A percentile compares a stretch with the other conserved stretches of the same genome.
Evolutionary conservation across 2,113 vertebrate species (phyloP).

Genomic region (Amphiprion ocellaris): DNA sequence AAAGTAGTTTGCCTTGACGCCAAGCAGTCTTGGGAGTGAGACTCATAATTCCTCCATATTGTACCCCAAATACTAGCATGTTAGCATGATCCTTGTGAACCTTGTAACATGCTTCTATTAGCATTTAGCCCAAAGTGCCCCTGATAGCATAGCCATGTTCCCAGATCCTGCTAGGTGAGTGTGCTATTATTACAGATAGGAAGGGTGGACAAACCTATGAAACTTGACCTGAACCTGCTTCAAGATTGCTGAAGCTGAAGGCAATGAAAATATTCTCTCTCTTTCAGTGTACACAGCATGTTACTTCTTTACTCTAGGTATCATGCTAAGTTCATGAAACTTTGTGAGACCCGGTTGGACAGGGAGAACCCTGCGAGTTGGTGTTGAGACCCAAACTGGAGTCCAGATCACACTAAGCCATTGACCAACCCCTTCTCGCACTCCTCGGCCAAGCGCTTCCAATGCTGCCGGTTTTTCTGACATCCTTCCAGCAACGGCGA

Average conservation of each 20-base stretch:
- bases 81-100: not conserved
- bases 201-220: not conserved
- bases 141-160: not conserved
- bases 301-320: not conserved
- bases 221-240: not conserved
- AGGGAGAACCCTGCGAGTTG: not conserved
- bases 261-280: not conserved
- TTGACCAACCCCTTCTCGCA: constrained; percentile 89
- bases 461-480: constrained; percentile 92
- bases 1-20: no score
- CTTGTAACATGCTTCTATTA: not conserved
- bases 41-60: no score
- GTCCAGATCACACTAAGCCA: constrained; percentile 80
- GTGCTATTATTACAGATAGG: not conserved
- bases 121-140: no score
- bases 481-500: constrained; percentile 95
- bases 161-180: not conserved
- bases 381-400: constrained; percentile 13
- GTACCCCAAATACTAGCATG: not conserved
- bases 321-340: constrained; percentile 36
- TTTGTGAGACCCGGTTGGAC: constrained; percentile 32
- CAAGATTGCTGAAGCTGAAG: not conserved
- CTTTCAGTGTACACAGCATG: not conserved
- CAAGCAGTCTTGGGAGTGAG: no score
- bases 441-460: constrained; percentile 93